Conservation (phyloP, 2,113 vertebrate genomes). For the Pollimyrus isidori region DNA sequence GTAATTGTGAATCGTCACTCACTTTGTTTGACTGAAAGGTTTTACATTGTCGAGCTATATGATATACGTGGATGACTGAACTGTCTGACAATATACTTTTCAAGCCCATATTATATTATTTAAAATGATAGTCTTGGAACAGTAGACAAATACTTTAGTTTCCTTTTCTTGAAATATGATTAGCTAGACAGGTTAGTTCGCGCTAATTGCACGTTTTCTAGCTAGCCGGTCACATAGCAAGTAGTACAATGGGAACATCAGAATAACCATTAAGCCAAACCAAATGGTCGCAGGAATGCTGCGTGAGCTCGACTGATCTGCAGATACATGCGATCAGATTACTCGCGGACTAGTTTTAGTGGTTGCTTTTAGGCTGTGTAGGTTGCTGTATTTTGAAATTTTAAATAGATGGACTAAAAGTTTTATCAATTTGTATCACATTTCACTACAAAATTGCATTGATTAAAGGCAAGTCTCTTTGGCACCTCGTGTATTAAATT, state of each 20-base stretch:
- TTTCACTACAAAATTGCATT: background rate
- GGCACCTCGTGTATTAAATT: background rate
- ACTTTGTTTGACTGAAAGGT: background rate
- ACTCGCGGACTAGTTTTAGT: background rate
- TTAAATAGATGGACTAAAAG: background rate
- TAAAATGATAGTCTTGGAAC: background rate
- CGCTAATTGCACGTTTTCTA: background rate
- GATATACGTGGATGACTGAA: background rate
- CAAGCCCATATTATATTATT: background rate
- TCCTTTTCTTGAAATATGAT: background rate
- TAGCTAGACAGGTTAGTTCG: background rate
- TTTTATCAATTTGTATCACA: background rate
- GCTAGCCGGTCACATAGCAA: background rate
- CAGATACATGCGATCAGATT: background rate
- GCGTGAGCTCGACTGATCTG: constrained; percentile 12
- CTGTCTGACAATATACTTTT: background rate
- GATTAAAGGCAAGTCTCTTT: background rate
- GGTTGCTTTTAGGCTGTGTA: background rate
- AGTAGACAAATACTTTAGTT: background rate
- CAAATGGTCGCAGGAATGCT: background rate
- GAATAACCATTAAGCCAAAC: background rate
- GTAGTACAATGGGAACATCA: background rate
- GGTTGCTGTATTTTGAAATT: background rate
- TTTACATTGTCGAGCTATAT: background rate
- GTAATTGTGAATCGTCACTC: background rate